Base-by-base conservation (phyloP, 2,797 vertebrate genomes). In the Trichosurus vulpecula region DNA sequence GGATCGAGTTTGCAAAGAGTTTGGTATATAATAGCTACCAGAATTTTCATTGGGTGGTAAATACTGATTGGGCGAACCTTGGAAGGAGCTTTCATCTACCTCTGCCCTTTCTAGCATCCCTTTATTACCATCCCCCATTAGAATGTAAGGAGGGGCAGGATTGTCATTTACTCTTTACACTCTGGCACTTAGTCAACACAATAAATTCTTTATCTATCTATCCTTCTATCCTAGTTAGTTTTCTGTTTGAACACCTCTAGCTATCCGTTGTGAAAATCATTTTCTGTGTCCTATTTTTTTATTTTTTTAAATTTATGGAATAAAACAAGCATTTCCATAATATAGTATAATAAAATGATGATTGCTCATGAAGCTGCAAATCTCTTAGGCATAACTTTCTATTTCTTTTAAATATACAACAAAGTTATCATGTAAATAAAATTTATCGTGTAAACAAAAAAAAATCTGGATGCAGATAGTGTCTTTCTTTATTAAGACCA, bases 1-100 rank as follows among this genome's bases (percentile, higher is more conserved):
- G 97, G 52, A 99, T 99, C 95, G 98, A 99, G 96, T 91, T 97
- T 92, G 54, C 96, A 0, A 74, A 74, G 31, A 74, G 6, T 2
- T 81, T 47, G 41, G 74, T 81, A 47, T 41, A 81, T 27, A 81
- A 47, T 16, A 81, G 66, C n/a, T 81, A 81, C n/a, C 41, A 81
- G 74, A 81, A 47, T 81, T 81, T 81, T 81, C 74, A 25, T 0
- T 47, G n/a, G 66, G 19, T 74, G 0, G 74, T 47, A 27, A 41
- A 47, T 47, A 47, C 2, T 81, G 6, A 74, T 41, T 74, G 66
- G 47, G 22, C 22, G n/a, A 81, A 47, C 0, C 2, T 81, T 41
- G 81, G n/a, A 47, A n/a, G 8, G n/a, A 81, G 22, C 19, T 47
- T 81, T 47, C 74, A 81, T 47, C 9, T 47, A 81, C 30, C 19